These are phyloP conservation scores for Lasiurus borealis DNA, from an alignment of 2,113 vertebrate genomes.

Conservation along the genomic window DNA sequence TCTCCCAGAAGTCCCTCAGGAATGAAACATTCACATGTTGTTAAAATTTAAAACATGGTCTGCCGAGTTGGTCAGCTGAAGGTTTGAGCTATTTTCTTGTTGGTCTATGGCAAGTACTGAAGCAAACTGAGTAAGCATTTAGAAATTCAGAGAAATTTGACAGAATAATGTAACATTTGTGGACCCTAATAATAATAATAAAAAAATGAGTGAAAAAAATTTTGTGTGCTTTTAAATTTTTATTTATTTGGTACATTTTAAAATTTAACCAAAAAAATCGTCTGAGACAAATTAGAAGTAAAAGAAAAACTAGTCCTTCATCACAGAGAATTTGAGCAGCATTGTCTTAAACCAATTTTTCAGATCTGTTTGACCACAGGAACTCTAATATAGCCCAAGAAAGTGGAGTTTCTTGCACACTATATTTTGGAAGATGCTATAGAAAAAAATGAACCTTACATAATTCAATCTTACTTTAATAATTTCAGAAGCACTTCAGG, in stretches of 20 bases:
- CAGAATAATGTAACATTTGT: conserved; percentile 16
- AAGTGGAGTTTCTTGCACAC: background rate
- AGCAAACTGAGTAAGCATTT: background rate
- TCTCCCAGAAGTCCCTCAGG: background rate
- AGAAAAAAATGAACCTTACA: background rate
- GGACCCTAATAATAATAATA: conserved; percentile 13
- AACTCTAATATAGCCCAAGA: background rate
- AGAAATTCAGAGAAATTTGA: conserved; percentile 19
- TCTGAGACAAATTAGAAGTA: conserved; percentile 25
- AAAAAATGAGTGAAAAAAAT: background rate
- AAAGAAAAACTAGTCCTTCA: background rate
- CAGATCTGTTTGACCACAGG: background rate
- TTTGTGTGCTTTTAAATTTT: background rate
- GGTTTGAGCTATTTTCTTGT: background rate
- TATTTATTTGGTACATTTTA: background rate
- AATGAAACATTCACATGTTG: background rate
- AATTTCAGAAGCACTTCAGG: conserved; percentile 7
- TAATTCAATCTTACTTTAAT: background rate
- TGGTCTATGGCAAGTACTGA: background rate
- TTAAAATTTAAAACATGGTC: background rate
- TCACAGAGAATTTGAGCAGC: background rate
- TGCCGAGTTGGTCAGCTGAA: background rate
- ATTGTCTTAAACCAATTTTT: background rate
- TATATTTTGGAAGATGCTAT: background rate
- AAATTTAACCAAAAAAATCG: background rate